phyloP scores from a whole-genome alignment of 35 echinoderm and acorn worm genomes.

The Lytechinus pictus region DNA sequence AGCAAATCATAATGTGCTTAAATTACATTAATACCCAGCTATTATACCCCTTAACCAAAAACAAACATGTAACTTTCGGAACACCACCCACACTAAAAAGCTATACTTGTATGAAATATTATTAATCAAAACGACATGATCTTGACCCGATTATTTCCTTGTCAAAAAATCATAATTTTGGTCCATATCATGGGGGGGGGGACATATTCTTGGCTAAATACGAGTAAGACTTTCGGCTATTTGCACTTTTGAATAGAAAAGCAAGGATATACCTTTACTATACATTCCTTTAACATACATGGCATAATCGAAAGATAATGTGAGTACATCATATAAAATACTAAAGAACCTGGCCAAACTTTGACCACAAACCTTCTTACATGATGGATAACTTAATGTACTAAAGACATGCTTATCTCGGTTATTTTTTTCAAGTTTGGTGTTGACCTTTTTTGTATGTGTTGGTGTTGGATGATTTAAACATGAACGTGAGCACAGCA shows the following conservation, averaged over 20 bases:
- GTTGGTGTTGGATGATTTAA: no score
- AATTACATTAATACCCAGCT: neutral
- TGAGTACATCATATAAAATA: no score
- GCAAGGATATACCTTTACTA: neutral
- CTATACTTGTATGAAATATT: neutral
- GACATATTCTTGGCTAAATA: neutral
- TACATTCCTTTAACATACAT: neutral
- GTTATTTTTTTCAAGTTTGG: no score
- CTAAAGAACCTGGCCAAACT: no score
- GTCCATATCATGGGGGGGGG: neutral
- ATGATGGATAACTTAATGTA: no score
- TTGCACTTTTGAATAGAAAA: conserved; percentile 3
- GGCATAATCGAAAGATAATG: neutral
- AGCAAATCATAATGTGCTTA: neutral
- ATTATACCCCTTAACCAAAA: neutral
- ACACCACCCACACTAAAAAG: neutral
- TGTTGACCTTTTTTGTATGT: no score
- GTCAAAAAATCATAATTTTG: neutral
- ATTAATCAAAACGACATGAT: neutral
- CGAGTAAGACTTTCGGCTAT: neutral
- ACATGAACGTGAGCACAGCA: no score
- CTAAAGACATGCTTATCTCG: no score
- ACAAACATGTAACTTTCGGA: neutral
- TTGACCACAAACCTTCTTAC: no score
- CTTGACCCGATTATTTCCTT: neutral